Conservation (phyloP, 2,888 invertebrate genomes). For the Flexamia atlantica region DNA sequence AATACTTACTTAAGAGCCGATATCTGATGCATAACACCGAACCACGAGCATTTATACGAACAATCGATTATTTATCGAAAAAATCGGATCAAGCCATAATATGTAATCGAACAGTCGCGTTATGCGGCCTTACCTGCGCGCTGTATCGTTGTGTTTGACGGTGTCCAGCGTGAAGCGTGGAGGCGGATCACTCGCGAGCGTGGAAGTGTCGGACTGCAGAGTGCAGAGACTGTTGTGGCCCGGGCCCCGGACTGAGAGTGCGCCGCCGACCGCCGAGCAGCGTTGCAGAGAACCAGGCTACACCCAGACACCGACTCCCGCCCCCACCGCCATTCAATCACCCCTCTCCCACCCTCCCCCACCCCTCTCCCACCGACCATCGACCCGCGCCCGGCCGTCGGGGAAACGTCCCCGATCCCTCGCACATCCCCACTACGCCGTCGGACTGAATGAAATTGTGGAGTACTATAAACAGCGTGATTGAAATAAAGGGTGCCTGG, state of each 20-base stretch:
- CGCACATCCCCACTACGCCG: neutral
- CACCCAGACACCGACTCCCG: slow-evolving; percentile 19
- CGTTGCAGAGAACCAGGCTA: slow-evolving; percentile 2
- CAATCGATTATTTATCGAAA: no score
- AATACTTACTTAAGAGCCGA: no score
- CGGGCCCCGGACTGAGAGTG: neutral
- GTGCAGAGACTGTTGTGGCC: neutral
- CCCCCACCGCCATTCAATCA: neutral
- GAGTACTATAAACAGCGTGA: no score
- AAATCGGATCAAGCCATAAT: no score
- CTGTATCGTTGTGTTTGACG: slow-evolving; percentile 17
- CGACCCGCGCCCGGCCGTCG: neutral
- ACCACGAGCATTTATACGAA: no score
- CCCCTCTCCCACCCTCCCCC: neutral
- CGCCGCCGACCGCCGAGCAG: neutral
- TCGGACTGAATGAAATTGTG: slow-evolving; percentile 18
- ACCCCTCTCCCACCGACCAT: neutral
- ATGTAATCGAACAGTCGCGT: neutral
- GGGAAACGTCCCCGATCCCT: neutral
- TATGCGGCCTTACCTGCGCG: slow-evolving; percentile 6
- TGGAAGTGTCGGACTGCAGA: neutral
- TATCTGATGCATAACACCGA: no score
- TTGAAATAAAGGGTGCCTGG: no score
- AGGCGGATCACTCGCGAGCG: neutral
- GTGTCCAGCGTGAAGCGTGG: slow-evolving; percentile 24